Evolutionary conservation across 2,888 invertebrate species (phyloP), one percentile per base, ranked within the genome.

Genomic region (Amiota communis): DNA sequence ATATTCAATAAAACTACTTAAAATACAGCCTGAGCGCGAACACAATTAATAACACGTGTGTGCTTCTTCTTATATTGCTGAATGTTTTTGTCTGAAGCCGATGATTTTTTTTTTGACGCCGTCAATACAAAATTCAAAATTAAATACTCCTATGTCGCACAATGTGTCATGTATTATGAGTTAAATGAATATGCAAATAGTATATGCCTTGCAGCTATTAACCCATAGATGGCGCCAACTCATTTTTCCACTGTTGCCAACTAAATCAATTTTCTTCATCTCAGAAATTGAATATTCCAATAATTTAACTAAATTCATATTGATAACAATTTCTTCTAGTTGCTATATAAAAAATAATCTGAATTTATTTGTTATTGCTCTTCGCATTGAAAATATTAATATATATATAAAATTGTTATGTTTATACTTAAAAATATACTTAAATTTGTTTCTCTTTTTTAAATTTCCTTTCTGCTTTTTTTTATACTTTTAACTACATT

Each of bases 371-470:
- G 53, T 46, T 70, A 70, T 70, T 68, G 53, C 53, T 65, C 65
- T 68, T 65, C 53, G 67, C 67, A 68, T 68, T 68, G 67, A 68
- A 68, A 67, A 67, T 67, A 51, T 67, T 67, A 2, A 23, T 23
- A 63, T 63, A 6, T 36, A 36, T 36, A 68, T 53, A 68, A 68
- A 68, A 65, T 15, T 65, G 65, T 65, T 49, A 17, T 11, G 12
- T 59, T 17, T 48, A 4, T n/a, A 48, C 64, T 65, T 65, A 65
- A 17, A 57, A 57, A 65, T 63, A 48, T 65, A n/a, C 48, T 48
- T 15, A 51, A 15, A 51, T 67, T 20, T 17, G 61, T 23, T 53
- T 53, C 53, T 63, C n/a, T 63, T 20, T 63, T 36, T 59, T 17
- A 11, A 20, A 59, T 51, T 2, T 51, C 15, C n/a, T 23, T 23